Base-by-base conservation (phyloP, 2,113 vertebrate species). In the Tetrax tetrax region DNA sequence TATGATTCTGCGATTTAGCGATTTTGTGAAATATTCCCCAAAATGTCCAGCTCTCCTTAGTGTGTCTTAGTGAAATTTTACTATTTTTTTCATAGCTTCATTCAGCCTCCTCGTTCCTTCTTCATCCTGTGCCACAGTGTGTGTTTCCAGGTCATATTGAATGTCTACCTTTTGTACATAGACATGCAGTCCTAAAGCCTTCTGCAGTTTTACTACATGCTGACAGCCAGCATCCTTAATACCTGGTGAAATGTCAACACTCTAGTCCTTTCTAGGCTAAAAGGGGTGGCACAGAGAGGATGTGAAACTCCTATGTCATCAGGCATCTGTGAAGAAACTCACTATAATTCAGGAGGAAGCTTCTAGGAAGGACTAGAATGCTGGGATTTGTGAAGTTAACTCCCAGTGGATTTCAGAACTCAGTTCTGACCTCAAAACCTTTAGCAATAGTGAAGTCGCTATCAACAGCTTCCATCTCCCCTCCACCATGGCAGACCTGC, bases 41-140 rank as follows among this genome's bases (percentile, higher is more conserved):
- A 63, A 63, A 63, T 63, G 4, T 65, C 17, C 45, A 47, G 4
- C 10, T 69, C 4, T 87, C 17, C 38, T 4, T 57, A 8, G 2
- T 14, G 47, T 29, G 12, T 38, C 12, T 64, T 57, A 54, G 7
- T 57, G 29, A 79, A 24, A 6, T 48, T 50, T 70, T 45, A n/a
- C 6, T 4, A 2, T n/a, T 59, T 76, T 61, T 27, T 83, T 68
- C 28, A 41, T 68, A 47, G 7, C 2, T 87, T 63, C 61, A 4
- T 65, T 87, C 61, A 29, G 5, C 53, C 10, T 77, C 64, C 24
- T 64, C 5, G 35, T 75, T 77, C 22, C 18, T 78, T 64, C n/a
- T 64, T 41, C 15, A 56, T 24, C 41, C 25, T 1, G 0, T 22
- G 25, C 25, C 81, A n/a, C 16, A 31, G 13, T 37, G 2, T n/a